Evolutionary conservation across 1,140 invertebrate species (phyloP), one percentile per base, ranked within the genome.

Genomic region (Cydia amplana): DNA sequence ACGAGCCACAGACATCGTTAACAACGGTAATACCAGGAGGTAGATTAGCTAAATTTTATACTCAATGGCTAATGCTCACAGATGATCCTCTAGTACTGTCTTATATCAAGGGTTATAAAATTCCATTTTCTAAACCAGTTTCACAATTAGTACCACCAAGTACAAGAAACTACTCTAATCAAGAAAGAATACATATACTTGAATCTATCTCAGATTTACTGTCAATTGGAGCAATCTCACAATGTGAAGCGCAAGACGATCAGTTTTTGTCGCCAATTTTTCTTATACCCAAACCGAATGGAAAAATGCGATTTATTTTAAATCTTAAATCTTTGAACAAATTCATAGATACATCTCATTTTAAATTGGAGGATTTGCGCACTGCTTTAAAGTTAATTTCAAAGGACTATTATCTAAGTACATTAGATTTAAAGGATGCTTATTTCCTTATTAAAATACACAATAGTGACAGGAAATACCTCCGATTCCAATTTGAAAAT

Each of bases 211-310:
- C 60, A 14, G 55, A 74, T 4, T 40, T 74, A n/a, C 4, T 74
- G 7, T 16, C 32, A 28, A 18, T 74, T n/a, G 73, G 73, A 36
- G 73, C 73, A n/a, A 20, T 74, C 7, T 28, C 20, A 32, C 6
- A 2, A 63, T 74, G 73, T 36, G 16, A 28, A 16, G 49, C 49
- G 14, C 3, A 10, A 5, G 36, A 63, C 4, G 51, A 74, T n/a
- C 49, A 74, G 18, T 63, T 74, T 63, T 74, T n/a, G 12, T 74
- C 73, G 2, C 60, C 23, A 6, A 63, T 40, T 7, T 74, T 74
- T 36, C n/a, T 74, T 7, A 51, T 49, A 4, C 73, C 49, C 14
- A 74, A 74, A 63, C 32, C 55, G 1, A 74, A 63, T 40, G 73
- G 73, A 3, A 18, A 6, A 2, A 73, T 20, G 18, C 72, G 72